Evolutionary conservation across 2,797 vertebrate species (phyloP), one percentile per base, ranked within the genome.

Genomic region (Microcaecilia unicolor): DNA sequence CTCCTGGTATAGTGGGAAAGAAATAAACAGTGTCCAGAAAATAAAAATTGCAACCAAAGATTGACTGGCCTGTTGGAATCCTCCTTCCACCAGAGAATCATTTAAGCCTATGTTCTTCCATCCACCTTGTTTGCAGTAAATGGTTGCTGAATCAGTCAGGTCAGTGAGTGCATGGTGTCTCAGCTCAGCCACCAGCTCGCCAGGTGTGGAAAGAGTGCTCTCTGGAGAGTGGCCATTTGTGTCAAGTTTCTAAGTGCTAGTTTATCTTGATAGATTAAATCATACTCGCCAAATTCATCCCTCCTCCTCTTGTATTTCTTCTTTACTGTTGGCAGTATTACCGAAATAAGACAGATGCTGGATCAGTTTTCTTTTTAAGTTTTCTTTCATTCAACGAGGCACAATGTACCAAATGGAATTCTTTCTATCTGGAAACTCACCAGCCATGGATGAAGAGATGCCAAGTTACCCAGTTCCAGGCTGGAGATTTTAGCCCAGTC

Each of bases 81-180:
- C 79, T 74, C 43, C 64, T 42, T 78, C 80, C 77, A 84, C 72
- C 55, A 72, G 75, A 78, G 66, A 76, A 86, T 87, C 78, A 82
- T 89, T 86, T 85, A 78, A 65, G 75, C 67, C 72, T 74, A 44
- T 84, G 81, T 85, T 85, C 74, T 67, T 71, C 68, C 74, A 77
- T 83, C 74, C 75, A 78, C 76, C 78, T 82, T 87, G 86, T 91
- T 83, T 87, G 86, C 76, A 78, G 74, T 83, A 85, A 89, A 85
- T 76, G 87, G 82, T 78, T 78, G 71, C 80, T 81, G 84, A 88
- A 90, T 87, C 88, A 81, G 68, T 79, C 66, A 52, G 83, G 74
- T 81, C 85, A 83, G 81, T 79, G 44, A 69, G 77, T 29, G 7
- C 5, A 37, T 70, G 67, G 69, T 61, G 45, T 86, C 76, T 76